Percentiles rank a stretch among this genome's conserved stretches.
Evolutionary conservation across 2,888 invertebrate genomes (phyloP).

Genomic region (Tridacna crocea): DNA sequence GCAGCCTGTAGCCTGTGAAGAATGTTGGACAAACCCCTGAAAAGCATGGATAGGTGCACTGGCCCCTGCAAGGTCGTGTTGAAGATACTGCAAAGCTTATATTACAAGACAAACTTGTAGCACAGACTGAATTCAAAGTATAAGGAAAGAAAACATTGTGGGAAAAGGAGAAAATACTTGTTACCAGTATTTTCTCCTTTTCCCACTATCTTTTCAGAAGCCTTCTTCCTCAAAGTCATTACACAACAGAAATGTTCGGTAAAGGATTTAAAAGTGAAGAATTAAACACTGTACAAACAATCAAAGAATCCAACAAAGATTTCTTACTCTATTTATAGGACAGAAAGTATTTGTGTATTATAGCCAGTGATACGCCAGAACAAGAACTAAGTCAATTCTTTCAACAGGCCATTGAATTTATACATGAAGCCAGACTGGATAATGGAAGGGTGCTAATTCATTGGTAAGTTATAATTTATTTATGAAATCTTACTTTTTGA

Average conservation of each 20-base stretch:
- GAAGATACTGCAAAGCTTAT: not conserved
- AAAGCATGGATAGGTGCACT: no score
- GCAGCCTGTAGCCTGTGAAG: no score
- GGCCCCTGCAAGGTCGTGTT: not conserved
- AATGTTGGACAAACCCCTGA: no score
- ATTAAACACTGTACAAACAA: no score
- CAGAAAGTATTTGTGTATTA: constrained; percentile 96
- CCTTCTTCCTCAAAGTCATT: no score
- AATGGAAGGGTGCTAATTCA: constrained; percentile 95
- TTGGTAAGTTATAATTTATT: constrained; percentile 89
- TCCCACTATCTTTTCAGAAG: not conserved
- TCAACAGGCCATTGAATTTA: constrained; percentile 97
- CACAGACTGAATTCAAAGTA: not conserved
- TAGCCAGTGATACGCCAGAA: constrained; percentile 97
- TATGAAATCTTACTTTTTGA: no score
- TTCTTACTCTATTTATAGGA: constrained; percentile 88
- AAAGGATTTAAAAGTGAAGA: no score
- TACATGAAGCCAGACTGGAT: constrained; percentile 94
- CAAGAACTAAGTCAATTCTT: constrained; percentile 97
- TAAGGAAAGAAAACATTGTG: not conserved
- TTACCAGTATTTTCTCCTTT: no score
- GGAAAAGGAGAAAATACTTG: not conserved
- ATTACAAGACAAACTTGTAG: not conserved
- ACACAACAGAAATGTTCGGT: no score
- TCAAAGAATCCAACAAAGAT: no score